Base-by-base conservation (phyloP, 37 sponge, comb jelly and placozoan genomes). In the Spongia lamella region DNA sequence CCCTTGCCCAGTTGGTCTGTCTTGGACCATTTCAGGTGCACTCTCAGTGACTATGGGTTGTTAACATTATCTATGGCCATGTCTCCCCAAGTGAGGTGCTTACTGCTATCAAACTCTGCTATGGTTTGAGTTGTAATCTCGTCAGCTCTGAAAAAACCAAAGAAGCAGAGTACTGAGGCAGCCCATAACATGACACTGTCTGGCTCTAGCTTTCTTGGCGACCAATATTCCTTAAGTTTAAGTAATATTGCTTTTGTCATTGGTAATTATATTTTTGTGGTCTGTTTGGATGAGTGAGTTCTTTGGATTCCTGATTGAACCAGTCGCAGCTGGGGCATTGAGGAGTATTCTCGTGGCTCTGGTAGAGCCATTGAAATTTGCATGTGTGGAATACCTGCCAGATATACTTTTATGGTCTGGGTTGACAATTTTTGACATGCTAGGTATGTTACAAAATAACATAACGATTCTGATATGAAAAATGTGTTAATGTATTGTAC, bases 331-430 rank as follows among this genome's bases (percentile, higher is more conserved):
- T 74, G 24, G 13, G 88, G 88, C n/a, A 72, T 59, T 11, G 78
- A 54, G 13, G 84, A 81, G 2, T 49, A 49, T 14, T 49, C 20
- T 11, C 61, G 62, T 26, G 87, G 81, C 0, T 79, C 74, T 1
- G 81, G 81, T 0, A 71, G 14, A 13, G 83, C 88, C 20, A 35
- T 13, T 17, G 38, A 20, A 3, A 82, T 55, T n/a, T 88, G 88
- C 6, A 59, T 33, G 59, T 77, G 32, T 1, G 83, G 30, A 17
- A 88, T 61, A 4, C 66, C 88, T 38, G 88, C 72, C 36, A 82
- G 53, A 38, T 88, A 88, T 1, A 58, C 58, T 71, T 88, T 88
- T 2, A 82, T 82, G 22, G 75, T 77, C 24, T 49, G 73, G 20
- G 66, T 69, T 0, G 63, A n/a, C 25, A 83, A 37, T 16, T 34